These are phyloP conservation scores for Colaptes auratus DNA, from an alignment of 2,113 vertebrate species.

Conservation along the genomic window DNA sequence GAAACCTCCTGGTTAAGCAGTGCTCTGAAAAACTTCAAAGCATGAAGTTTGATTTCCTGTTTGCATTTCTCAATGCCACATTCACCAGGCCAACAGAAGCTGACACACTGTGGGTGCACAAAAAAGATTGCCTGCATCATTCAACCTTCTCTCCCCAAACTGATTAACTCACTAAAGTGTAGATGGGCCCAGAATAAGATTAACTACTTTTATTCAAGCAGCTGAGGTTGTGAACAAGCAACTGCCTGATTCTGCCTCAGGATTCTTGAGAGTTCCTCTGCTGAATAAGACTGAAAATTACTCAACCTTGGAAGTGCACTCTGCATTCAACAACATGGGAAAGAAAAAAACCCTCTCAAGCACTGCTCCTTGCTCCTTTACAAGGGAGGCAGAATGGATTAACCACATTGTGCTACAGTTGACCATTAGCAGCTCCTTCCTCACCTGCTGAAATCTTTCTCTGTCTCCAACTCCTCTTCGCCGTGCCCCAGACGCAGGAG, in stretches of 20 bases:
- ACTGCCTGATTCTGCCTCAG: background rate
- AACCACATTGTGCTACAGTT: background rate
- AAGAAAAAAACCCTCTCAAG: background rate
- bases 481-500: constrained; percentile 97
- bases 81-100: background rate
- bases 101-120: background rate
- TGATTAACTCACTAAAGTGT: background rate
- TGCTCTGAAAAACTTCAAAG: background rate
- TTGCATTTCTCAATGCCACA: background rate
- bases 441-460: constrained; percentile 99
- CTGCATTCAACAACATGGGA: background rate
- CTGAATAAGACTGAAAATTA: background rate
- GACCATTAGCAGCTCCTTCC: constrained; percentile 25
- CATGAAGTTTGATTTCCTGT: background rate
- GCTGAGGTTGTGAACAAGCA: constrained; percentile 11
- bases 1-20: background rate
- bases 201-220: background rate
- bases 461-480: constrained; percentile 96
- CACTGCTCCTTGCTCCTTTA: background rate
- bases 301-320: background rate
- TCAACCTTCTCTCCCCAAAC: background rate
- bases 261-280: background rate
- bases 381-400: background rate
- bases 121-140: background rate
- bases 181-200: background rate